Evolutionary conservation across 2,797 vertebrate species (phyloP), one percentile per base, ranked within the genome.

Genomic region (Sebastiscus tertius): DNA sequence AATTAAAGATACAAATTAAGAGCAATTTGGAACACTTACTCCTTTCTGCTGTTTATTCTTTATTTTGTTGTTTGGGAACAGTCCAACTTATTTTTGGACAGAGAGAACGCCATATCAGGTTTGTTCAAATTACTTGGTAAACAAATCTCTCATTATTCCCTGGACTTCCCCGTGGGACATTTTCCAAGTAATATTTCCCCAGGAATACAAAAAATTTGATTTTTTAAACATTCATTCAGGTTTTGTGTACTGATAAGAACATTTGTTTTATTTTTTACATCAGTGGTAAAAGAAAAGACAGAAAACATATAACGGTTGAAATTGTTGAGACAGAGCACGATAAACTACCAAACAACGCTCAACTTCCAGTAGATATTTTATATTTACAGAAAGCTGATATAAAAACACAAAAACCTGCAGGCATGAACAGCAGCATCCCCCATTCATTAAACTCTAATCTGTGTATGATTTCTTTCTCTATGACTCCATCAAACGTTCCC

Each of bases 401-500:
- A 46, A 66, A 73, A 73, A 72, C 29, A 69, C 22, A 81, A 59
- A 65, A 77, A 34, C 39, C 65, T 0, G 3, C 29, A 67, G 52
- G 67, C 26, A 70, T 29, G 18, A 64, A 70, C 22, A 46, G 24
- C 52, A 46, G 22, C 22, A 42, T 59, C 14, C 27, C 36, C 70
- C 64, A 75, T 85, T 89, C 69, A 87, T 84, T 79, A 58, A 72
- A 68, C 9, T 58, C 68, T 79, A 72, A 71, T 76, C 71, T 75
- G 66, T 59, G 61, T 73, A 46, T 78, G 54, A 63, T 79, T 65
- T 80, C 36, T 72, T 75, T 77, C 68, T 78, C 49, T 29, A 31
- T 81, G 54, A 72, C 64, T 79, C 83, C 72, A 65, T 64, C 27
- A 73, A 89, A 75, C 39, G 46, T 55, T 73, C 64, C 20, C 79